Evolutionary conservation across 2,888 invertebrate genomes (phyloP), one percentile per base, ranked within the genome.

Genomic region (Crepidodera aurea): DNA sequence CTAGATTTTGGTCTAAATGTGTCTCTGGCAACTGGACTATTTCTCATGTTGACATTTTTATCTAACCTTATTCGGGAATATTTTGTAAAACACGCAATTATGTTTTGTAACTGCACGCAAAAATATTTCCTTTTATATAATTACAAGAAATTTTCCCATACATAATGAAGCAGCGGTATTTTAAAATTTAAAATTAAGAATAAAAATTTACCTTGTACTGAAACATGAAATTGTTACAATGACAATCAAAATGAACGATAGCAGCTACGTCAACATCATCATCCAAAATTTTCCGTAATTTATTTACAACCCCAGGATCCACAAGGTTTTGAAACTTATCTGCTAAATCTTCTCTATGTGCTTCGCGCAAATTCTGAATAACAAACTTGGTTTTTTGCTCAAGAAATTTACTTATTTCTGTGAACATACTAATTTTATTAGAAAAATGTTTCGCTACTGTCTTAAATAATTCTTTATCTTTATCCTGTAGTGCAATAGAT

Each of bases 401-500:
- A 15, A 50, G 27, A 32, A 32, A 42, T 10, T 37, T 15, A 8
- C 6, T 12, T 13, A 39, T 15, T 10, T 8, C 2, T 10, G 10
- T 8, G 1, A 42, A n/a, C 7, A 12, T 7, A 2, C 16, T 12
- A 7, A 4, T 18, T 10, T 19, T 44, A 18, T 12, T 18, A n/a
- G 4, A 1, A 29, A 51, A 51, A 19, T 40, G 27, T 15, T 42
- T 27, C 5, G 50, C 13, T 8, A 62, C 4, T 8, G 46, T 2
- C 1, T 48, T 27, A 42, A 63, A 68, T 29, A 63, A 55, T 22
- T 62, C 60, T 10, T 53, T 51, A 1, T 65, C 51, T 12, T 62
- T 62, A 8, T 59, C 32, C 13, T 54, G 42, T 1, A 69, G 18
- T 10, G 69, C 69, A 13, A 70, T 66, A 15, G 69, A 71, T n/a